Base-by-base conservation (phyloP, 2,888 invertebrate genomes). In the Corythucha ciliata region DNA sequence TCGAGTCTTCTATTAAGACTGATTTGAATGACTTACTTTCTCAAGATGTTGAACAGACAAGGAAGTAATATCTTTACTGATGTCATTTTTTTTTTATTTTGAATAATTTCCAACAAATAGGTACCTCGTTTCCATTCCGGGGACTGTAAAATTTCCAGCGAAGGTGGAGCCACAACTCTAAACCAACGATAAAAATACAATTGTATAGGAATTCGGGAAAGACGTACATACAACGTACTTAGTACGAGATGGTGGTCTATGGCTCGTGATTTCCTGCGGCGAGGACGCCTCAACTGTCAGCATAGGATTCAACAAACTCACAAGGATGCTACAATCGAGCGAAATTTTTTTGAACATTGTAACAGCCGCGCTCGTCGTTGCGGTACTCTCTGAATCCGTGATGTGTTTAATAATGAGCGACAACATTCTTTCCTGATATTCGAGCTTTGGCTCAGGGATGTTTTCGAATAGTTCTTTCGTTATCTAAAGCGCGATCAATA, bases 91-190 rank as follows among this genome's bases (percentile, higher is more conserved):
- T 84, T 83, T 64, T 92, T 90, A 60, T 78, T 81, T 67, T 93
- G 92, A 12, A 90, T 72, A 57, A 85, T 78, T 69, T 93, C 93
- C 22, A 94, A 70, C 1, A 90, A 68, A 0, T 83, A 79, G 20
- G 85, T 76, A 0, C 89, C 87, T 45, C 83, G 72, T 63, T 78
- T 81, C 92, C 92, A 93, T 54, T 78, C 75, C 0, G 71, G 63
- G 0, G 76, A 77, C 59, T 80, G 78, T 1, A 81, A 69, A 25
- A 83, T 70, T 62, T 78, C 76, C 25, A 59, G 44, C 10, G 56
- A 47, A n/a, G 57, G 56, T 7, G 46, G 21, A 14, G 33, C 37
- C 21, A 60, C 59, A 45, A 25, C 36, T 22, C 52, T 54, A 36
- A 46, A 42, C 34, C 8, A 41, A 14, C 6, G 16, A 41, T 37